These are phyloP conservation scores for Elanus axillaris DNA, from an alignment of 2,113 vertebrate species.

Conservation along the genomic window DNA sequence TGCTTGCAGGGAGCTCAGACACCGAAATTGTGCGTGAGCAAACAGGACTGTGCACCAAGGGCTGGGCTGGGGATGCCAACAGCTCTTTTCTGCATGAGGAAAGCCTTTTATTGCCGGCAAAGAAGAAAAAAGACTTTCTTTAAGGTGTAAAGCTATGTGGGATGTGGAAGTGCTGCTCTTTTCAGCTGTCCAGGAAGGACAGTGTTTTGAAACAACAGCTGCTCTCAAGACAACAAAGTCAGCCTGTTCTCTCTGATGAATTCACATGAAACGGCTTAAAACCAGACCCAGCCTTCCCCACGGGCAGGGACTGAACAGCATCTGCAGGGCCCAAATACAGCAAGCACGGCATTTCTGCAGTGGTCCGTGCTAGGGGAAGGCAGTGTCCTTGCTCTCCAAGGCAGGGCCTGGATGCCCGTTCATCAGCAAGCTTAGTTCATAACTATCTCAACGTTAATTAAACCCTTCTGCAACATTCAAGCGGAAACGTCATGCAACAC, in stretches of 20 bases:
- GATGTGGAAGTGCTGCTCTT: not conserved
- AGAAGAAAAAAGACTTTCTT: not conserved
- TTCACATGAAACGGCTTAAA: not conserved
- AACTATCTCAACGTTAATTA: not conserved
- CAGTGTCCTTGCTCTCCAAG: not conserved
- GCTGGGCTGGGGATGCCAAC: not conserved
- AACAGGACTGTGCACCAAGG: too few species aligned
- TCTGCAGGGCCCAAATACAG: not conserved
- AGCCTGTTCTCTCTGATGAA: not conserved
- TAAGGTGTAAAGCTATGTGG: not conserved
- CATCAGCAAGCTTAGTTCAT: not conserved
- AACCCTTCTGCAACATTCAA: not conserved
- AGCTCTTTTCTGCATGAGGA: not conserved
- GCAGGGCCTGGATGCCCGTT: not conserved
- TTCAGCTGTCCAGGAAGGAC: not conserved
- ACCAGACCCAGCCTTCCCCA: not conserved
- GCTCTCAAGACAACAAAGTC: not conserved
- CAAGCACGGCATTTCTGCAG: accelerated
- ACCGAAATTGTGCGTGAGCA: accelerated
- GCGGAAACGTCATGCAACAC: not conserved
- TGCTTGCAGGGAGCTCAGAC: not conserved
- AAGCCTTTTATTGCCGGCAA: not conserved
- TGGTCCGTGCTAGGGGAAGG: not conserved
- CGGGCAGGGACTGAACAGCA: not conserved
- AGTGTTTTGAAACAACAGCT: not conserved